A percentile compares a stretch with the other conserved stretches of the same genome.
phyloP scores from a whole-genome alignment of 2,113 vertebrate species.

The Leucopsar rothschildi region DNA sequence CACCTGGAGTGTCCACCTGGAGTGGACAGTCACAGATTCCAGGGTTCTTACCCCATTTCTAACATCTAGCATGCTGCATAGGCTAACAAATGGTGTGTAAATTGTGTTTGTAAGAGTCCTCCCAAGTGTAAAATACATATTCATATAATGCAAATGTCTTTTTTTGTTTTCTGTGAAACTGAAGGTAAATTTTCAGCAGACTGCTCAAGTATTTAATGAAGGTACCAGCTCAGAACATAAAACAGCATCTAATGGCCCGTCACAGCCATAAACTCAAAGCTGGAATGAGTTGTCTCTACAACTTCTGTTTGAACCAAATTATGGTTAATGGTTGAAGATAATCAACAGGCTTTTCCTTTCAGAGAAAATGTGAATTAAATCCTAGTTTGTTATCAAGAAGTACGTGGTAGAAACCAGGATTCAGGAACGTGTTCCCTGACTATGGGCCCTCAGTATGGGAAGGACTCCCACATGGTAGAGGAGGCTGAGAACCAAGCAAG shows the following conservation, averaged over 20 bases:
- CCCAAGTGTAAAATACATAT: slow-evolving; percentile 31
- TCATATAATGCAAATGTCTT: slow-evolving; percentile 36
- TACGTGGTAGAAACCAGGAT: neutral
- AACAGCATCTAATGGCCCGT: neutral
- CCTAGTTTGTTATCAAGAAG: neutral
- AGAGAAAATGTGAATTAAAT: neutral
- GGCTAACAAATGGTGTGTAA: slow-evolving; percentile 22
- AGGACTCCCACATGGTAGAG: neutral
- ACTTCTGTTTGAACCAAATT: neutral
- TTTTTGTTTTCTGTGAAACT: slow-evolving; percentile 22
- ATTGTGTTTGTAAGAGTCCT: neutral
- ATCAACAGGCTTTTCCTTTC: neutral
- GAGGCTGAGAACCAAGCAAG: neutral
- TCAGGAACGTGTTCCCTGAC: rapidly evolving
- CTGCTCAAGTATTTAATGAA: slow-evolving; percentile 20
- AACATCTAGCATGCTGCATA: neutral
- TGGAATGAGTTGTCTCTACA: neutral
- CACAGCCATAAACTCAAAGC: neutral
- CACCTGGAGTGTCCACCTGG: neutral
- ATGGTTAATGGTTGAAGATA: neutral
- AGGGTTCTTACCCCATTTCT: neutral
- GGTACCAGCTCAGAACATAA: slow-evolving; percentile 22
- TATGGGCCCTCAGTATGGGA: neutral
- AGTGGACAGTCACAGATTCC: neutral
- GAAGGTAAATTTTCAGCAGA: slow-evolving; percentile 22